Evolutionary conservation across 2,797 vertebrate genomes (phyloP).

Genomic region (Cryptoblepharus egeriae): DNA sequence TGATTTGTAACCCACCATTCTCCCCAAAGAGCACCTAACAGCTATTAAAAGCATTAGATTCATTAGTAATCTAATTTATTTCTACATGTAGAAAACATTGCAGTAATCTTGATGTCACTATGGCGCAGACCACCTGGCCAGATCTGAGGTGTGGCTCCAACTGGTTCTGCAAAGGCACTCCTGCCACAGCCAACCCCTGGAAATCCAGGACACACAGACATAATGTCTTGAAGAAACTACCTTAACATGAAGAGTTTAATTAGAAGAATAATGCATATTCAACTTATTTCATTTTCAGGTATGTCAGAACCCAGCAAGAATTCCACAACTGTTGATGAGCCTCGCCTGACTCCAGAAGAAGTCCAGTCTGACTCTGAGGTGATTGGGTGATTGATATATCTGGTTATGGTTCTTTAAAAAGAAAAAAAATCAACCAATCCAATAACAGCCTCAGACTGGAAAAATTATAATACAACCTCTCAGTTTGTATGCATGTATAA

Average conservation of each 20-base stretch:
- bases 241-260: slow-evolving; percentile 35
- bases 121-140: too few relatives aligned
- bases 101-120: too few relatives aligned
- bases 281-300: slow-evolving; percentile 78
- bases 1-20: too few relatives aligned
- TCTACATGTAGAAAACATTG: too few relatives aligned
- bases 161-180: too few relatives aligned
- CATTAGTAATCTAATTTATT: too few relatives aligned
- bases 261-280: slow-evolving; percentile 58
- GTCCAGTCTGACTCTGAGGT: slow-evolving; percentile 75
- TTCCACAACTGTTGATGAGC: slow-evolving; percentile 67
- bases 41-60: too few relatives aligned
- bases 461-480: not conserved
- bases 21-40: too few relatives aligned
- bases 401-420: slow-evolving; percentile 25
- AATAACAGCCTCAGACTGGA: slow-evolving; percentile 55
- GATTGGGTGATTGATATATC: slow-evolving; percentile 65
- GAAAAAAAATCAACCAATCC: slow-evolving; percentile 53
- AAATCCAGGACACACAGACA: too few relatives aligned
- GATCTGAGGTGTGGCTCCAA: too few relatives aligned
- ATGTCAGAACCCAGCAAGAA: slow-evolving; percentile 77
- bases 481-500: not conserved
- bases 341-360: slow-evolving; percentile 73
- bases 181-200: too few relatives aligned
- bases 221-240: not conserved